phyloP scores from a whole-genome alignment of 2,113 vertebrate species.

The Gasterosteus nipponicus region DNA sequence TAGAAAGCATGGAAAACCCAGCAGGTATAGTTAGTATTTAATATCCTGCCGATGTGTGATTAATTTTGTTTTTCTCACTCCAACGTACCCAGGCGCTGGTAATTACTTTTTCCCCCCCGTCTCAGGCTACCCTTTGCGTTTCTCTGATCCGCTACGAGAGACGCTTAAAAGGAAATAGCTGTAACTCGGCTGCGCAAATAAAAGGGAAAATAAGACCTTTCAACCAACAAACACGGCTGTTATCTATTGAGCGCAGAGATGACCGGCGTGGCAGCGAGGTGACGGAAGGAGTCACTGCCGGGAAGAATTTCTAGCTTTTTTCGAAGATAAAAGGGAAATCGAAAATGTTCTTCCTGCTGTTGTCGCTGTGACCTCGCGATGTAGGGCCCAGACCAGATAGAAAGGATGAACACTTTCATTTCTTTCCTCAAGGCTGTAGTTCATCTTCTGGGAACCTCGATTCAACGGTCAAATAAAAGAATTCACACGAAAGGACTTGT shows the following conservation, averaged over 20 bases:
- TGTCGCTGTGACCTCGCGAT: slow-evolving; percentile 32
- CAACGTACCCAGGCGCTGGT: slow-evolving; percentile 48
- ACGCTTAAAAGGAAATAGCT: slow-evolving; percentile 31
- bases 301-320: slow-evolving; percentile 45
- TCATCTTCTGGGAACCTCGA: slow-evolving; percentile 26
- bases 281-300: slow-evolving; percentile 22
- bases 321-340: slow-evolving; percentile 59
- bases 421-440: slow-evolving; percentile 22
- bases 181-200: slow-evolving; percentile 13
- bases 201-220: slow-evolving; percentile 25
- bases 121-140: slow-evolving; percentile 42
- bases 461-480: slow-evolving; percentile 39
- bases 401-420: slow-evolving; percentile 26
- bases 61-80: slow-evolving; percentile 47
- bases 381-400: slow-evolving; percentile 26
- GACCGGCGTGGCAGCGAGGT: slow-evolving; percentile 40
- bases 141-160: slow-evolving; percentile 35
- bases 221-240: slow-evolving; percentile 35
- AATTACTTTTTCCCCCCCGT: slow-evolving; percentile 22
- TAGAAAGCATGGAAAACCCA: slow-evolving; percentile 36
- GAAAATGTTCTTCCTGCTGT: slow-evolving; percentile 51
- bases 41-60: slow-evolving; percentile 57
- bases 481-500: slow-evolving; percentile 43
- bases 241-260: slow-evolving; percentile 54
- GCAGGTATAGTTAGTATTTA: slow-evolving; percentile 33